Conservation (phyloP, 1,140 invertebrate species). For the Bombus pascuorum region DNA sequence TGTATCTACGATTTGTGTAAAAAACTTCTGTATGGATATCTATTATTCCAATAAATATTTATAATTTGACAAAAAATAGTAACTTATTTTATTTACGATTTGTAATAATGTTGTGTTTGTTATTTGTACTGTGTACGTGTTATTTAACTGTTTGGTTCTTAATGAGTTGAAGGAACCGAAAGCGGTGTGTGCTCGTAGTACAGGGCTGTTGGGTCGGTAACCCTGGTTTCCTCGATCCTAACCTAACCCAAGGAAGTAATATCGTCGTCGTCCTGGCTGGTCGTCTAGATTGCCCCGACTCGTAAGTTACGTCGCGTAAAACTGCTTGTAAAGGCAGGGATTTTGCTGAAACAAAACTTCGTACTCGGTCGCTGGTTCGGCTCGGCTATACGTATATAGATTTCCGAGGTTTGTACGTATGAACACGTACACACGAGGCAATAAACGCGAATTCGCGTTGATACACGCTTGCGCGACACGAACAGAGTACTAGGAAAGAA, state of each 20-base stretch:
- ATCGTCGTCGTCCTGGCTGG: conserved; percentile 56
- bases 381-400: not conserved
- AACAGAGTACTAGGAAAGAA: not conserved
- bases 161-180: conserved; percentile 42
- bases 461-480: conserved; percentile 1
- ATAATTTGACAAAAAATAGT: not conserved
- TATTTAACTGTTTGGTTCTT: not conserved
- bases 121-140: not conserved
- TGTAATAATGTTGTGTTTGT: no score
- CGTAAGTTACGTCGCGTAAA: conserved; percentile 71
- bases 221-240: conserved; percentile 65
- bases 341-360: conserved; percentile 62
- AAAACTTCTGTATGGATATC: no score
- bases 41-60: not conserved
- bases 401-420: not conserved
- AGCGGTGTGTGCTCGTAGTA: conserved; percentile 44
- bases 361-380: conserved; percentile 32
- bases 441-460: conserved; percentile 40
- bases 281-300: conserved; percentile 66
- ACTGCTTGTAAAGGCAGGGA: conserved; percentile 62
- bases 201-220: conserved; percentile 68
- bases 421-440: not conserved
- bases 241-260: conserved; percentile 71
- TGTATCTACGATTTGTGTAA: no score
- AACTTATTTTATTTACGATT: no score